Percentiles rank a stretch among this genome's conserved stretches.
phyloP scores from a whole-genome alignment of 2,888 invertebrate species.

The Ectemnius lituratus region DNA sequence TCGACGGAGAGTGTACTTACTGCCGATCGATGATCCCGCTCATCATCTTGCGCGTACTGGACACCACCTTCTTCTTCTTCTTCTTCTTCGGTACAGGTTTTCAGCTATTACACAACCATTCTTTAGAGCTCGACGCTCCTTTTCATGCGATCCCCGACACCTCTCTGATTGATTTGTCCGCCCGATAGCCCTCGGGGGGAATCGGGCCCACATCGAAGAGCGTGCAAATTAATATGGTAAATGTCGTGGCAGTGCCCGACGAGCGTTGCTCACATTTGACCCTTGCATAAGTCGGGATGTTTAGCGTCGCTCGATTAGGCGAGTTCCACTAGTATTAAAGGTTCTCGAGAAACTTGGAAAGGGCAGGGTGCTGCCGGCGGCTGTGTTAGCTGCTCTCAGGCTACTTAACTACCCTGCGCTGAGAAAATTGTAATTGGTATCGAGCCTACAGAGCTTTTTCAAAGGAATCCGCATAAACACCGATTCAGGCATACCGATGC shows the following conservation, averaged over 20 bases:
- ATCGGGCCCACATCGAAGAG: slow-evolving; percentile 11
- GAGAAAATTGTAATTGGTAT: slow-evolving; percentile 55
- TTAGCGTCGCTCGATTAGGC: slow-evolving; percentile 29
- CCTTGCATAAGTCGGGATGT: slow-evolving; percentile 30
- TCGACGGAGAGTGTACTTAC: not conserved
- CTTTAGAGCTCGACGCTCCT: not conserved
- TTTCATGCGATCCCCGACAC: not conserved
- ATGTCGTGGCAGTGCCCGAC: slow-evolving; percentile 16
- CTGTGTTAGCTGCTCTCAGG: slow-evolving; percentile 37
- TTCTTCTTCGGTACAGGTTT: not conserved
- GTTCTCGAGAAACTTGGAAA: slow-evolving; percentile 38
- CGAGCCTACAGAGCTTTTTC: slow-evolving; percentile 29
- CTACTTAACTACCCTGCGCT: slow-evolving; percentile 38
- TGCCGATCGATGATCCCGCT: not conserved
- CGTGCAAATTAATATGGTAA: slow-evolving; percentile 48
- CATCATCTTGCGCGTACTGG: not conserved
- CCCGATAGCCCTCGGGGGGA: slow-evolving; percentile 35
- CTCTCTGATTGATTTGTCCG: slow-evolving; percentile 51
- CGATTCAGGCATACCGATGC: too few relatives aligned
- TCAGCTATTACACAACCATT: not conserved
- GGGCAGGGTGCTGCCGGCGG: slow-evolving; percentile 38
- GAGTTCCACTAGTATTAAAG: slow-evolving; percentile 35
- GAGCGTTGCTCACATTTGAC: slow-evolving; percentile 20
- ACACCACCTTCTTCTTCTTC: not conserved
- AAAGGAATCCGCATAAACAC: too few relatives aligned